These are phyloP conservation scores for Campoplex capitator DNA, from an alignment of 2,888 invertebrate species.

Conservation along the genomic window DNA sequence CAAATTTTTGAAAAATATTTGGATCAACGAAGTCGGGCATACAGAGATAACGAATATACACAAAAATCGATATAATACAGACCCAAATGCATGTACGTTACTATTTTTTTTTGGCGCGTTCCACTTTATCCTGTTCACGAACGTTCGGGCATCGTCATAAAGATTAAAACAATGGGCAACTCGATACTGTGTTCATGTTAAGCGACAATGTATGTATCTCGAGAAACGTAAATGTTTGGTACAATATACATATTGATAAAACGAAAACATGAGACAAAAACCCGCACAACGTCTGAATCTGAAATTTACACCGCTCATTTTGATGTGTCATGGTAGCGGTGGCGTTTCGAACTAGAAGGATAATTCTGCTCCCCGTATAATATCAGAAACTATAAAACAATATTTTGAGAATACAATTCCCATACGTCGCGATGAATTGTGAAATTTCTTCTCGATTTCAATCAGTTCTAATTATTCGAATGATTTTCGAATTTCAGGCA, in stretches of 20 bases:
- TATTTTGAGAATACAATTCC: too few species aligned
- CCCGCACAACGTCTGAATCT: neutral
- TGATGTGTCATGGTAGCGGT: neutral
- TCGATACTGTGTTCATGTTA: neutral
- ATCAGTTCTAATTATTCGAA: too few species aligned
- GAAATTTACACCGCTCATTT: neutral
- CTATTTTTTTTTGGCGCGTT: neutral
- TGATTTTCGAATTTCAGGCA: too few species aligned
- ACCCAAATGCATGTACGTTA: neutral
- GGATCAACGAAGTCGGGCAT: neutral
- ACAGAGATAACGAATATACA: neutral
- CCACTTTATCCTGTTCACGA: neutral
- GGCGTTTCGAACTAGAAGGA: neutral
- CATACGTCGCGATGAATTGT: too few species aligned
- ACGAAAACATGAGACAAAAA: neutral
- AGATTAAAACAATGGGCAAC: slow-evolving; percentile 1
- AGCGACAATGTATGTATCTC: neutral
- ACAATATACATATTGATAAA: slow-evolving; percentile 1
- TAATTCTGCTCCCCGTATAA: too few species aligned
- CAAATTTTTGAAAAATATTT: neutral
- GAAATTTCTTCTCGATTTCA: too few species aligned
- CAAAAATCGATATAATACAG: neutral
- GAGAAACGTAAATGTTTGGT: neutral
- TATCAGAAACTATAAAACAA: too few species aligned
- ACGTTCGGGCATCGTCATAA: neutral